phyloP scores from a whole-genome alignment of 2,113 vertebrate species.

The Takifugu flavidus region DNA sequence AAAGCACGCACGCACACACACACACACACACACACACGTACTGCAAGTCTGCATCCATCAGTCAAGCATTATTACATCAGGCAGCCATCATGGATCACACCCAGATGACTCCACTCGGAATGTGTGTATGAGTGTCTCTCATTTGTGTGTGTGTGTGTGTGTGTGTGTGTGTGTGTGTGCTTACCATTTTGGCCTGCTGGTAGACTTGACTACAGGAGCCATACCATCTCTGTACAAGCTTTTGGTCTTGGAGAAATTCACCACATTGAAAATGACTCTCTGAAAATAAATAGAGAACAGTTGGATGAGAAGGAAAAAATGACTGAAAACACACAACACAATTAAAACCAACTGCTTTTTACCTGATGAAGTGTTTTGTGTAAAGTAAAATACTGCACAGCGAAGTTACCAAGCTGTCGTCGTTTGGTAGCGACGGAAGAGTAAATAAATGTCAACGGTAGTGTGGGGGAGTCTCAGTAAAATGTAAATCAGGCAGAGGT shows the following conservation, averaged over 20 bases:
- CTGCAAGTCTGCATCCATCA: constrained; percentile 65
- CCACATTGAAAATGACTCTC: constrained; percentile 97
- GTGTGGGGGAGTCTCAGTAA: neutral
- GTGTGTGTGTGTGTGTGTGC: constrained; percentile 5
- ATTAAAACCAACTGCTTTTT: neutral
- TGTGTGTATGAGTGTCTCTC: constrained; percentile 15
- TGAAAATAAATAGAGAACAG: constrained; percentile 66
- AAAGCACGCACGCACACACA: constrained; percentile 31
- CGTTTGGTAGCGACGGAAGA: neutral
- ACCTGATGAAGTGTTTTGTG: neutral
- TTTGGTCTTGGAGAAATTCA: constrained; percentile 99
- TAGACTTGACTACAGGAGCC: constrained; percentile 96
- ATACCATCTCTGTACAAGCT: constrained; percentile 98
- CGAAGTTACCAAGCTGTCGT: no score
- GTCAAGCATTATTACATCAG: constrained; percentile 78
- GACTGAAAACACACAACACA: neutral
- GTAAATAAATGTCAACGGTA: neutral
- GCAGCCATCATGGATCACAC: constrained; percentile 77
- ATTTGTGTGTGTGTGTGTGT: constrained; percentile 21
- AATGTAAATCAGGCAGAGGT: neutral
- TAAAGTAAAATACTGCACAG: constrained; percentile 8
- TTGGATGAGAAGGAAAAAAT: neutral
- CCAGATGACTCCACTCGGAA: constrained; percentile 66
- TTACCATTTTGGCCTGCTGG: constrained; percentile 93
- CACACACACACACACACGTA: constrained; percentile 36